These are phyloP conservation scores for Haemorhous mexicanus DNA, from an alignment of 2,113 vertebrate species.

Conservation along the genomic window DNA sequence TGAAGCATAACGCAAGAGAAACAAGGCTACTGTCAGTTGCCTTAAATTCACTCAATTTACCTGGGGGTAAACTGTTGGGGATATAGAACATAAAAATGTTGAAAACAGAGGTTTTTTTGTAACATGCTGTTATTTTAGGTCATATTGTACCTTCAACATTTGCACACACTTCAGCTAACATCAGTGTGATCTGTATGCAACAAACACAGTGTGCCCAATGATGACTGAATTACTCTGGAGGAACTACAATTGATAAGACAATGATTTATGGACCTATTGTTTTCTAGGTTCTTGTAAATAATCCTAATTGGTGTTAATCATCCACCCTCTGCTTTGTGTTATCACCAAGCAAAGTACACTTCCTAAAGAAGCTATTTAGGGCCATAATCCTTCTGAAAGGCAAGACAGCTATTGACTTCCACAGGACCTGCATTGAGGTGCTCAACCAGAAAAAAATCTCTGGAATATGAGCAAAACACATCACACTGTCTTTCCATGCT, in stretches of 20 bases:
- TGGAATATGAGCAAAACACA: background rate
- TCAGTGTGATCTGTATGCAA: background rate
- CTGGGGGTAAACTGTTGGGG: background rate
- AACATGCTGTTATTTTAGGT: background rate
- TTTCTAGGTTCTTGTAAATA: constrained; percentile 44
- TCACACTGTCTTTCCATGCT: background rate
- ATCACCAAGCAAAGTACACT: constrained; percentile 43
- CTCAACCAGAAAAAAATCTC: background rate
- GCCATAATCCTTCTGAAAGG: constrained; percentile 39
- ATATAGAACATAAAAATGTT: background rate
- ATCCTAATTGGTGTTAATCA: constrained; percentile 56
- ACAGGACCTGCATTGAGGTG: background rate
- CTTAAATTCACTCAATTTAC: background rate
- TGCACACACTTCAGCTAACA: background rate
- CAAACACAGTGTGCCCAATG: background rate
- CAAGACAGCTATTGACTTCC: constrained; percentile 31
- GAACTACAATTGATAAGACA: constrained; percentile 55
- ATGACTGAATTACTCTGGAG: constrained; percentile 30
- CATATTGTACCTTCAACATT: background rate
- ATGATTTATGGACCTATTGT: constrained; percentile 58
- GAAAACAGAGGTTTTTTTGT: background rate
- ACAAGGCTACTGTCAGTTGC: background rate
- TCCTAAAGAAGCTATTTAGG: constrained; percentile 50
- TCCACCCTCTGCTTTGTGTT: constrained; percentile 36
- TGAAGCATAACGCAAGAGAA: background rate